Evolutionary conservation across 2,797 vertebrate species (phyloP).

Genomic region (Acomys russatus): DNA sequence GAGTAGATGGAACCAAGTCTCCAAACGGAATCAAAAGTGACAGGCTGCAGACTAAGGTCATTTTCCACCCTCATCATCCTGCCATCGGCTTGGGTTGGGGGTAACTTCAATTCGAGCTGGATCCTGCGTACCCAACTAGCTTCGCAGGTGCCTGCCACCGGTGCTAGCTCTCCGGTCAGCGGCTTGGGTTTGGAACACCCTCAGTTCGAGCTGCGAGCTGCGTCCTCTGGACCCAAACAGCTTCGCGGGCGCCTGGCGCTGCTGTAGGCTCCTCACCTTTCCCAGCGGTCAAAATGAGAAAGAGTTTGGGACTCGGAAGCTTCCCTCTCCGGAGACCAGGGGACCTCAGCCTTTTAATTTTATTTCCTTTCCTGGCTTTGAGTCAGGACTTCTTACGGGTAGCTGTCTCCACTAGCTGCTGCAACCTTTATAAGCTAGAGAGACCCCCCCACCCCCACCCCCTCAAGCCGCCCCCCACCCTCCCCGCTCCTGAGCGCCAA

Average conservation of each 20-base stretch:
- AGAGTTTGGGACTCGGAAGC: not conserved
- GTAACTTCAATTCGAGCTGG: not conserved
- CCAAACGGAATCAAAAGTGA: not conserved
- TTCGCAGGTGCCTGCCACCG: not conserved
- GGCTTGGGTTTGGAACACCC: not conserved
- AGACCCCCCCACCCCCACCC: too few species aligned
- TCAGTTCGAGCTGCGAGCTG: not conserved
- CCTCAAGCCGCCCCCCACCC: too few species aligned
- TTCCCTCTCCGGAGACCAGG: not conserved
- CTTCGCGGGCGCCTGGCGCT: not conserved
- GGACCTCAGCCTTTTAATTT: not conserved
- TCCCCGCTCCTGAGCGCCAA: fast-evolving
- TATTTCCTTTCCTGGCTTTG: not conserved
- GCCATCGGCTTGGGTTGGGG: not conserved
- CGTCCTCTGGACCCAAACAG: not conserved
- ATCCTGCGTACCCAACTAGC: not conserved
- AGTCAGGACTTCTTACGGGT: not conserved
- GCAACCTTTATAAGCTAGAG: not conserved
- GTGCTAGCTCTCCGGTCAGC: not conserved
- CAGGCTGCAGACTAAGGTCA: not conserved
- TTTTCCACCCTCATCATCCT: not conserved
- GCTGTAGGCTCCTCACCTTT: not conserved
- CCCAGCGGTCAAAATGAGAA: not conserved
- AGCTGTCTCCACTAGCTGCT: not conserved
- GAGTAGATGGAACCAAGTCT: not conserved